phyloP scores from a whole-genome alignment of 2,113 vertebrate genomes.

The Kryptolebias marmoratus region DNA sequence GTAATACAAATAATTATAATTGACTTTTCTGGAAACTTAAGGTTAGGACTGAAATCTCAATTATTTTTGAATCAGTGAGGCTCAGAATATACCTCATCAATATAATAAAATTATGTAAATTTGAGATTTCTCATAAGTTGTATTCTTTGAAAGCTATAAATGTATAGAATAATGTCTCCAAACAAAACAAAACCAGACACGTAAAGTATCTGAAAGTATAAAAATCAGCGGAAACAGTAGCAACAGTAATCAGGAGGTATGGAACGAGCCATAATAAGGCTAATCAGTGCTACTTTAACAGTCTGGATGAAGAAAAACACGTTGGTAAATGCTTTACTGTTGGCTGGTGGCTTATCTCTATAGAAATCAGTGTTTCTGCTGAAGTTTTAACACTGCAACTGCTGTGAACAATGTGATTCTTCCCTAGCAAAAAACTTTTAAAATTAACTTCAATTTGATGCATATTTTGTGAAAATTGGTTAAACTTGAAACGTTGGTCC shows the following conservation, averaged over 20 bases:
- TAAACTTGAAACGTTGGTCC: too few relatives aligned
- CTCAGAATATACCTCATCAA: too few relatives aligned
- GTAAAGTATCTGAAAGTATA: neutral
- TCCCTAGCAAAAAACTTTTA: neutral
- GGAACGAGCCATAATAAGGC: neutral
- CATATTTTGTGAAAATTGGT: neutral
- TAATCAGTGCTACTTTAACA: slow-evolving; percentile 1
- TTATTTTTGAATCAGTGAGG: too few relatives aligned
- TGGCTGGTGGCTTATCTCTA: neutral
- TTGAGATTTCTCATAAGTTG: too few relatives aligned
- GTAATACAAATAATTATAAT: too few relatives aligned
- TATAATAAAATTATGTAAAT: too few relatives aligned
- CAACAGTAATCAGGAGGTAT: slow-evolving; percentile 8
- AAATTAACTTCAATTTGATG: neutral
- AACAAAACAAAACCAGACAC: too few relatives aligned
- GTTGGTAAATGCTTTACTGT: neutral
- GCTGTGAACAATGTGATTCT: neutral
- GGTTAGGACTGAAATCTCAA: too few relatives aligned
- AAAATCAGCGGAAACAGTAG: neutral
- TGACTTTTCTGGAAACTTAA: too few relatives aligned
- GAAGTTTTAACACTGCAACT: neutral
- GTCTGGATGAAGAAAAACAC: neutral
- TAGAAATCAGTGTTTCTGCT: neutral
- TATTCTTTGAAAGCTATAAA: too few relatives aligned
- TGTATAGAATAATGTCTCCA: too few relatives aligned